Evolutionary conservation across 2,888 invertebrate genomes (phyloP), one percentile per base, ranked within the genome.

Genomic region (Drosophila tripunctata): DNA sequence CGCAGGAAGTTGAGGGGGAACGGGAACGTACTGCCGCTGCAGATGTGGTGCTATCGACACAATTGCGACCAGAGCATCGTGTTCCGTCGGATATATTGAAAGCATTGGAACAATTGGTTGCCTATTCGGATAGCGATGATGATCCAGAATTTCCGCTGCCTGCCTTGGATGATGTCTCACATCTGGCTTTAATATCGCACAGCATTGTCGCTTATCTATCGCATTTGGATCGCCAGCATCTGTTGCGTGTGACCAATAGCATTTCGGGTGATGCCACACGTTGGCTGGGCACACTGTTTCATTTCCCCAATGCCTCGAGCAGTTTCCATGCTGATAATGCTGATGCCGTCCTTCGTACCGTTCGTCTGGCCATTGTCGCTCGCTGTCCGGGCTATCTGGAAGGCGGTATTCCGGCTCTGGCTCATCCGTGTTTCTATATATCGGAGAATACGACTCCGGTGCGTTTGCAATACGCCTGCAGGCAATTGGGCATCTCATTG

Each of bases 271-370:
- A 98, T 88, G 96, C 96, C 0, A 96, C 96, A 3, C 88, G 96
- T 75, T 98, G 98, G 98, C 92, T 98, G 84, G 94, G 96, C 51
- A 95, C 96, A 87, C 93, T 98, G 88, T 97, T 97, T 92, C 95
- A 97, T 82, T 95, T 97, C 90, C 93, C 95, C 65, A 96, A 97
- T 85, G 95, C 96, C 64, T 94, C 95, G 30, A 95, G 96, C 1
- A 96, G 95, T 89, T 97, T 96, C 89, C 97, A 98, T 88, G 96
- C 96, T 71, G 98, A 98, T 80, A 95, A 95, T 70, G 92, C 96
- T 30, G 98, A 98, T 86, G 98, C 98, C 2, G 92, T 98, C 21
- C 94, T 98, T 10, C 93, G 96, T 43, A 94, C 90, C 0, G 90
- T 91, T 0, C 89, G 91, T 0, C 74, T 92, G 47, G 92, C 92